A percentile compares a stretch with the other conserved stretches of the same genome.
Conservation (phyloP, 2,797 vertebrate genomes). For the Setipinna tenuifilis region DNA sequence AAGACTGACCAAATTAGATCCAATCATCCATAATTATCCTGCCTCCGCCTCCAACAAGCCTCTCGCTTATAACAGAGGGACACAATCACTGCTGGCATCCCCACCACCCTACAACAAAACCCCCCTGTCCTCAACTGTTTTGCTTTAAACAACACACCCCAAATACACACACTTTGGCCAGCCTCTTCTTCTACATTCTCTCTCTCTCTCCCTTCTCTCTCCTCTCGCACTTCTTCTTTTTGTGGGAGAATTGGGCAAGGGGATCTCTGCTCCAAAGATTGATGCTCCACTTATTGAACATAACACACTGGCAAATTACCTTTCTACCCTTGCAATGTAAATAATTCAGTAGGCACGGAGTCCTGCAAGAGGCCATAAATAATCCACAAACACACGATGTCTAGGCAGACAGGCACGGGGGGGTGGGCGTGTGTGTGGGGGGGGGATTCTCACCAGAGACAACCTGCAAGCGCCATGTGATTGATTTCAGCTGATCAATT, state of each 20-base stretch:
- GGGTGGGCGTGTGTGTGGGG: no score
- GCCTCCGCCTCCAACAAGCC: background rate
- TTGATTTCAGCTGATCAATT: constrained; percentile 44
- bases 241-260: background rate
- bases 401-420: constrained; percentile 3
- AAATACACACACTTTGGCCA: background rate
- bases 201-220: background rate
- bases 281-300: constrained; percentile 43
- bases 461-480: constrained; percentile 8
- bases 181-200: background rate
- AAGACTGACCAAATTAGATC: constrained; percentile 13
- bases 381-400: constrained; percentile 43
- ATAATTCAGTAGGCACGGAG: constrained; percentile 48
- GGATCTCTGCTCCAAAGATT: constrained; percentile 24
- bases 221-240: background rate
- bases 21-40: constrained; percentile 17
- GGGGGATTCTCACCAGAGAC: constrained; percentile 24
- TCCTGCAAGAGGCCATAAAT: constrained; percentile 46
- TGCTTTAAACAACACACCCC: background rate
- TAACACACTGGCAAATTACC: constrained; percentile 40
- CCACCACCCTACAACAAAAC: background rate
- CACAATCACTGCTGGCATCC: background rate
- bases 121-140: background rate
- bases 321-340: constrained; percentile 46
- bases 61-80: background rate